phyloP scores from a whole-genome alignment of 2,797 vertebrate species.

The Helicolenus hilgendorfi region DNA sequence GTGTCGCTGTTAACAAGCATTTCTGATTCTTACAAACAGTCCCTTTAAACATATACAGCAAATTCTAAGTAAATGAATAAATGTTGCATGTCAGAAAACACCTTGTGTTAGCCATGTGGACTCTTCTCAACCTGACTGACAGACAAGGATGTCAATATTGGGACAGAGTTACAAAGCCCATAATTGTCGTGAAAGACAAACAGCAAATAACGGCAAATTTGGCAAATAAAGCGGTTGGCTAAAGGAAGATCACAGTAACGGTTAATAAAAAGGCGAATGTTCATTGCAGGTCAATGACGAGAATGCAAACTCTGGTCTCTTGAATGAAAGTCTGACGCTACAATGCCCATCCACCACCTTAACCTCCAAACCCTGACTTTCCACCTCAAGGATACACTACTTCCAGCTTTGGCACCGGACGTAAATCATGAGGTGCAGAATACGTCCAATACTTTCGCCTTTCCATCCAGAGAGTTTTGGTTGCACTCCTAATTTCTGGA shows the following conservation, averaged over 20 bases:
- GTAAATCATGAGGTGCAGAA: too few species aligned
- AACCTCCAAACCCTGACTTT: too few species aligned
- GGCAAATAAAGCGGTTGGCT: background rate
- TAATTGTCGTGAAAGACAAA: background rate
- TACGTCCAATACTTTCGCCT: background rate
- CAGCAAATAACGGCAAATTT: background rate
- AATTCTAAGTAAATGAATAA: too few species aligned
- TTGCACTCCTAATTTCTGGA: constrained; percentile 74
- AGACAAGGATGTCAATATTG: background rate
- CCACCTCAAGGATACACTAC: too few species aligned
- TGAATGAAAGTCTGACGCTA: background rate
- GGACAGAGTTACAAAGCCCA: background rate
- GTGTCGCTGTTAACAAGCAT: too few species aligned
- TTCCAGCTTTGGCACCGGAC: too few species aligned
- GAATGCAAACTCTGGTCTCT: background rate
- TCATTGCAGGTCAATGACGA: background rate
- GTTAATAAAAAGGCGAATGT: background rate
- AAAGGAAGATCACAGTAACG: background rate
- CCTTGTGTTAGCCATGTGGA: background rate
- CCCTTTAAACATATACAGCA: too few species aligned
- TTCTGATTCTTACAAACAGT: too few species aligned
- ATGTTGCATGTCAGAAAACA: background rate
- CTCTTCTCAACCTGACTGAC: background rate
- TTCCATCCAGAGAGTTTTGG: constrained; percentile 39
- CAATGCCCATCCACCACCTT: background rate